These are phyloP conservation scores for Keiferia lycopersicella DNA, from an alignment of 2,888 invertebrate species.

Conservation along the genomic window DNA sequence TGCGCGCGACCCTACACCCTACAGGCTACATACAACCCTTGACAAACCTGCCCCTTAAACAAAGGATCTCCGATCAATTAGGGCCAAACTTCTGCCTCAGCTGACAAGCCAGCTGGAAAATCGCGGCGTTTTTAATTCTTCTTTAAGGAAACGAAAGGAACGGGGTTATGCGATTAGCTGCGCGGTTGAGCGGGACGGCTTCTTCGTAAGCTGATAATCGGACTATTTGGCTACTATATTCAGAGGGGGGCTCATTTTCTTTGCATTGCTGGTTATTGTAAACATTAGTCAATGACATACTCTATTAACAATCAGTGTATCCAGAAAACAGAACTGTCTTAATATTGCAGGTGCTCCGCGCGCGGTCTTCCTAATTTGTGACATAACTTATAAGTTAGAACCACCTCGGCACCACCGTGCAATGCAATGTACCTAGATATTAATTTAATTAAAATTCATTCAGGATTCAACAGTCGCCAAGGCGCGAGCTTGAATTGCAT, in stretches of 20 bases:
- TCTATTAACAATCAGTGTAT: no score
- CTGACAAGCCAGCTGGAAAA: slow-evolving; percentile 44
- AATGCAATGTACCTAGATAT: slow-evolving; percentile 56
- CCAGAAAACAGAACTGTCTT: no score
- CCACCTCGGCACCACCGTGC: no score
- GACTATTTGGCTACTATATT: slow-evolving; percentile 45
- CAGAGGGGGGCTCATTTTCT: no score
- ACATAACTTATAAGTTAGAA: no score
- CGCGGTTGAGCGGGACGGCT: slow-evolving; percentile 66
- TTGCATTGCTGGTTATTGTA: no score
- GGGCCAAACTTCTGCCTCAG: slow-evolving; percentile 48
- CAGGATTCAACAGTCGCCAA: slow-evolving; percentile 63
- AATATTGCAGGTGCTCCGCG: no score
- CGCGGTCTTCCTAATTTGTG: no score
- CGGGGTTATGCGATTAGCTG: slow-evolving; percentile 61
- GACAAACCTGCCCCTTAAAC: slow-evolving; percentile 69
- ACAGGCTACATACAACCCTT: slow-evolving; percentile 60
- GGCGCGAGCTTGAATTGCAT: slow-evolving; percentile 61
- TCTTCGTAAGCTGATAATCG: slow-evolving; percentile 79
- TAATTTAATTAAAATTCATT: slow-evolving; percentile 63
- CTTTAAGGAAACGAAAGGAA: slow-evolving; percentile 67
- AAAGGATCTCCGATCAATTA: slow-evolving; percentile 75
- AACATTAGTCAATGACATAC: no score
- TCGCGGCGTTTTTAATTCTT: slow-evolving; percentile 41
- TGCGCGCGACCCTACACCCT: slow-evolving; percentile 50